Evolutionary conservation across 2,113 vertebrate genomes (phyloP), one percentile per base, ranked within the genome.

Genomic region (Carassius carassius): DNA sequence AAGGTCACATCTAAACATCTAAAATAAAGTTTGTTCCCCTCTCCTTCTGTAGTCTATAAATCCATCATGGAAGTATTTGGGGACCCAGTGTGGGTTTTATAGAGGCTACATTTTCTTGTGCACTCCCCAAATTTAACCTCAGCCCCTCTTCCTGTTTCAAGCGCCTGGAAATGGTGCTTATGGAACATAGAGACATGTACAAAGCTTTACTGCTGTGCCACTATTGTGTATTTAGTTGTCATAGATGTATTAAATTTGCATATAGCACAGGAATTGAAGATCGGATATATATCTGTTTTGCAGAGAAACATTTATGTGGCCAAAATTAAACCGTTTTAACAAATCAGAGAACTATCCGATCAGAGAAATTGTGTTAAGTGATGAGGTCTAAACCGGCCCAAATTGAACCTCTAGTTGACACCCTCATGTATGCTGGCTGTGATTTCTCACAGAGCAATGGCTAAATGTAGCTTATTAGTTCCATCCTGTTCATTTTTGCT

Each of bases 61-160:
- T 93, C 91, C 82, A 89, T 94, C 92, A 91, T 78, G 84, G 62
- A 90, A 86, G 84, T 89, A 92, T 93, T 90, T 89, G 29, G 86
- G 86, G 78, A 90, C 65, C 75, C 49, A 60, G 32, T 13, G 51
- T 83, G 62, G 90, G 84, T 89, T 91, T 92, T 92, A 92, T 88
- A 78, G 77, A 85, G 23, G 88, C 88, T 81, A 85, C 25, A 87
- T 89, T 89, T 92, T 90, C 86, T 87, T 82, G 78, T 85, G 83
- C 84, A 58, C 84, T 86, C 88, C 83, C 70, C 56, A 49, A 41
- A 82, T 87, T 84, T 88, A 88, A 90, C 90, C 85, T 87, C 87
- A 83, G 63, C 67, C 87, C 90, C 83, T 86, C 92, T 92, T 93
- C 91, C 88, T 92, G 86, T 85, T 88, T 44, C 51, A 78, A 47